These are phyloP conservation scores for Choristoneura fumiferana DNA, from an alignment of 1,140 invertebrate genomes.

Conservation along the genomic window DNA sequence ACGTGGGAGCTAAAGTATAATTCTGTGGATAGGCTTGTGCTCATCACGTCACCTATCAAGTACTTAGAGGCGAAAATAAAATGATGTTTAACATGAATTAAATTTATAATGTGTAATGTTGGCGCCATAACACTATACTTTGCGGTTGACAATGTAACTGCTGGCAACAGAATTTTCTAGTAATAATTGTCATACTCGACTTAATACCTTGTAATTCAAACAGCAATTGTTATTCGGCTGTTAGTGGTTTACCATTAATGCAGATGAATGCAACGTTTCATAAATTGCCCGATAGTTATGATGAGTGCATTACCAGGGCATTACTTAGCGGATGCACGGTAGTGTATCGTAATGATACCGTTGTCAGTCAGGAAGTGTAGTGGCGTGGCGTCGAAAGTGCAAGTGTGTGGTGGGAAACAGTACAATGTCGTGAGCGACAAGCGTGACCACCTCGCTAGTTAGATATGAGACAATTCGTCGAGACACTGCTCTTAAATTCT, in stretches of 20 bases:
- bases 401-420: slow-evolving; percentile 15
- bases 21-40: too few species aligned
- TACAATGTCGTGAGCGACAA: slow-evolving; percentile 1
- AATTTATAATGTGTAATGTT: too few species aligned
- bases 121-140: too few species aligned
- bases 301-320: background rate
- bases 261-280: background rate
- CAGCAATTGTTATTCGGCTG: background rate
- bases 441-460: slow-evolving; percentile 16
- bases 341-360: slow-evolving; percentile 14
- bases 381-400: slow-evolving; percentile 6
- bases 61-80: too few species aligned
- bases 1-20: too few species aligned
- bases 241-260: slow-evolving; percentile 15
- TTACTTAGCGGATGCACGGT: slow-evolving; percentile 1
- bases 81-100: too few species aligned
- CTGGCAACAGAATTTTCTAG: too few species aligned
- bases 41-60: too few species aligned
- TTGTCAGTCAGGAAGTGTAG: slow-evolving; percentile 7
- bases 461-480: background rate
- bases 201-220: slow-evolving; percentile 4
- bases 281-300: background rate
- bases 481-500: too few species aligned
- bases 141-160: too few species aligned
- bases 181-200: slow-evolving; percentile 5